Base-by-base conservation (phyloP, 1,140 invertebrate species). In the Drosophila varians region DNA sequence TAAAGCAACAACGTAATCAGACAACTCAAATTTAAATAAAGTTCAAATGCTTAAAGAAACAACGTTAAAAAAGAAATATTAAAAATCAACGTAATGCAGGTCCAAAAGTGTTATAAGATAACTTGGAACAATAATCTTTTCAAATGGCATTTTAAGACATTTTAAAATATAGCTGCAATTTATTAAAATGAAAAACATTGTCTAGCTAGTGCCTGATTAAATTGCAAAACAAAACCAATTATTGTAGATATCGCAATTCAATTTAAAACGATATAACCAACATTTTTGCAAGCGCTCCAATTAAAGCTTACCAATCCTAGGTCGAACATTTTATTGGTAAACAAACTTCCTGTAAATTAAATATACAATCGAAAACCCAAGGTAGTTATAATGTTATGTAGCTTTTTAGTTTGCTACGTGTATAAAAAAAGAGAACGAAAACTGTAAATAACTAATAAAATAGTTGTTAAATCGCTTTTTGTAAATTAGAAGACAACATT, bases 81-180 rank as follows among this genome's bases (percentile, higher is more conserved):
- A 42, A 42, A 62, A 46, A 46, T 19, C 34, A 79, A 87, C 72
- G 66, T 61, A 70, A 70, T 72, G 77, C 83, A 87, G 83, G 77
- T 87, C 83, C 77, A 88, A 82, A 77, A 82, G 60, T 88, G 82
- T 88, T 82, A 83, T 82, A 68, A 54, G 70, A 82, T 82, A 82
- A 88, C 83, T 88, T 77, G 61, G 74, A 88, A 86, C 82, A 80
- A 87, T 88, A 87, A 86, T 87, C 62, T 66, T 74, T 74, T 74
- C 52, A 86, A 82, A 82, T 74, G 60, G 77, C 74, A 87, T 88
- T 87, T 87, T 77, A 86, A 76, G 62, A 84, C 60, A 73, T 72
- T 80, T 68, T 18, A 42, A 18, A 8, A 38, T 60, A 47, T 64
- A 65, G 54, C 53, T 55, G 62, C 42, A 51, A 42, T 61, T 48